Conservation (phyloP, 2,113 vertebrate genomes). For the Deroptyus accipitrinus region DNA sequence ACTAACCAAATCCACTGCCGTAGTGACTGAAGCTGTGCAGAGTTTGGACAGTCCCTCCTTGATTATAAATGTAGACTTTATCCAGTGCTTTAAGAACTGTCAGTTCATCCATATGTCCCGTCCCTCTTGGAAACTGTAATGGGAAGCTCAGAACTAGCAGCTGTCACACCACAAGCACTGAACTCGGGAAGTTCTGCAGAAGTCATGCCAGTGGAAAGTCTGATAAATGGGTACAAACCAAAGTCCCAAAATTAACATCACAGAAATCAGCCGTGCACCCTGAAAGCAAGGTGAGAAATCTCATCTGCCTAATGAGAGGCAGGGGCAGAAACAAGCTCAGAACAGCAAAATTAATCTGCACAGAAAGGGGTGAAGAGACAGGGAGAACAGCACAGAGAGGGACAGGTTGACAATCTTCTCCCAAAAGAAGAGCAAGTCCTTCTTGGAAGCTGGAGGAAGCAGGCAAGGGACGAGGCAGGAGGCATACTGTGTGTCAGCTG, state of each 20-base stretch:
- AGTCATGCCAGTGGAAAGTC: not conserved
- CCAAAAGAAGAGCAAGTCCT: not conserved
- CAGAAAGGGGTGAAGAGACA: not conserved
- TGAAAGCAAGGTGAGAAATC: not conserved
- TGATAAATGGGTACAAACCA: not conserved
- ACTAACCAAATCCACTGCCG: not conserved
- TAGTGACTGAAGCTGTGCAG: not conserved
- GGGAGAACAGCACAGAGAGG: not conserved
- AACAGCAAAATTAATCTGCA: not conserved
- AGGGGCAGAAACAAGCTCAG: not conserved
- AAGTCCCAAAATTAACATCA: not conserved
- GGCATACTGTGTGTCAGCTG: not conserved
- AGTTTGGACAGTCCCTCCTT: not conserved
- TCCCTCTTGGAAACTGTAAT: not conserved
- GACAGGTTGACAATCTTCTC: not conserved
- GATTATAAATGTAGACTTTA: not conserved
- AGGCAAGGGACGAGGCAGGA: not conserved
- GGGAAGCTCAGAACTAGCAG: not conserved
- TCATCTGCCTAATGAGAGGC: not conserved
- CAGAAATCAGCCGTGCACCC: not conserved
- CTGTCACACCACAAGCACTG: not conserved
- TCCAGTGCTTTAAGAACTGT: not conserved
- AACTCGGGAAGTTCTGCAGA: not conserved
- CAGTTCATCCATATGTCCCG: accelerated
- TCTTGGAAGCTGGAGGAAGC: not conserved